Base-by-base conservation (phyloP, 2,888 invertebrate genomes). In the Brenthis daphne region DNA sequence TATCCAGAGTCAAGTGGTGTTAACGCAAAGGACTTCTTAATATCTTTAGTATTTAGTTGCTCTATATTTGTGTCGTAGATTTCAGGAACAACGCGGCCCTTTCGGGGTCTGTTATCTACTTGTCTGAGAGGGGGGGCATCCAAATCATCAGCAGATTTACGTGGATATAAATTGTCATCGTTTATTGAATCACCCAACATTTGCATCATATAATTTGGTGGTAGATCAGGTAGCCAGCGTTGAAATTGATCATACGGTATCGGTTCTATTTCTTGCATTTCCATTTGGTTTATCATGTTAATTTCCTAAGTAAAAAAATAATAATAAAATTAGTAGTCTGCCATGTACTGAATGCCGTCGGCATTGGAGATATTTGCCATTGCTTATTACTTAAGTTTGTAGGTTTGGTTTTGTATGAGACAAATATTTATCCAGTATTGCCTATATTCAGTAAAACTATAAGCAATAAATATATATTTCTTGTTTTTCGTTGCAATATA, bases 1-100 rank as follows among this genome's bases (percentile, higher is more conserved):
- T 69, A 73, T 4, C 65, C 69, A 3, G 47, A 11, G 11, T 73
- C 69, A 11, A 64, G 56, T 11, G 72, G 72, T 2, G 73, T 72
- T 20, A 72, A n/a, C 0, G 72, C 73, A 50, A 73, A 73, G 0
- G 24, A 29, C 3, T 68, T 56, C 20, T 64, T 58, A 1, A 20
- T 2, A 2, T 53, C 56, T n/a, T 20, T n/a, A 1, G 8, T 47
- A 33, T 48, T 51, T 33, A 14, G 6, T 37, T 68, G 11, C 8
- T 50, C 57, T 13, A 37, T 6, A 13, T 43, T 13, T 14, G 16
- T 20, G 47, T 50, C 58, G 29, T n/a, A 51, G 3, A 47, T 53
- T 16, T 60, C 53, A 13, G 53, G 37, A 13, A 16, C 16, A 3
- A 16, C 24, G 8, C 13, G 24, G 2, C 11, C 37, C 14, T 48